Conservation (phyloP, 2,797 vertebrate genomes). For the Coracias cyanogaster region DNA sequence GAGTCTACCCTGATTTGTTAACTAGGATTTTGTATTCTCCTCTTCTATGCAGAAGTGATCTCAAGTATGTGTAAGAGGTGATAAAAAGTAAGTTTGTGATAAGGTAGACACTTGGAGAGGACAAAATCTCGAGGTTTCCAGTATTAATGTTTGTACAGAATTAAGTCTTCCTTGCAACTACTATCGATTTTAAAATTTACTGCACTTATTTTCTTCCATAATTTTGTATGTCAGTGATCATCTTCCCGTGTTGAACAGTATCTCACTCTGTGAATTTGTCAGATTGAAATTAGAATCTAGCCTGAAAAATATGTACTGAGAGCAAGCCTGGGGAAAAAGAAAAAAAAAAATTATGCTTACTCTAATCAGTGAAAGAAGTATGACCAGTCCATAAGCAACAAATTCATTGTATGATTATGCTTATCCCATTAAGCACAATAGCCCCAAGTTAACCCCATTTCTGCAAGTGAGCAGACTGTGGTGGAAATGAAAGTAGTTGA, state of each 20-base stretch:
- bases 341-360: constrained; percentile 9
- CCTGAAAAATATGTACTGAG: constrained; percentile 36
- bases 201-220: not conserved
- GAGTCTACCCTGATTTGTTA: not conserved
- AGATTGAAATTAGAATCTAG: constrained; percentile 45
- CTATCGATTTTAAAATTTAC: constrained; percentile 2
- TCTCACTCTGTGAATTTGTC: constrained; percentile 37
- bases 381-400: not conserved
- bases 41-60: not conserved
- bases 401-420: not conserved
- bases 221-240: not conserved
- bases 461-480: not conserved
- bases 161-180: not conserved
- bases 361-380: constrained; percentile 43
- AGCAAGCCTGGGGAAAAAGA: not conserved
- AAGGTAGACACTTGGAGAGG: not conserved
- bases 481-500: not conserved
- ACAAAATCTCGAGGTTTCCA: not conserved
- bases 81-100: not conserved
- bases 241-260: constrained; percentile 36
- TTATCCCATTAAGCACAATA: no score
- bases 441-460: constrained; percentile 23
- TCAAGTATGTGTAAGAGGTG: not conserved
- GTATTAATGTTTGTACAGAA: constrained; percentile 17
- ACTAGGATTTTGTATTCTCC: not conserved